Conservation (phyloP, 92 coral and sea anemone species). For the Galaxea fascicularis region DNA sequence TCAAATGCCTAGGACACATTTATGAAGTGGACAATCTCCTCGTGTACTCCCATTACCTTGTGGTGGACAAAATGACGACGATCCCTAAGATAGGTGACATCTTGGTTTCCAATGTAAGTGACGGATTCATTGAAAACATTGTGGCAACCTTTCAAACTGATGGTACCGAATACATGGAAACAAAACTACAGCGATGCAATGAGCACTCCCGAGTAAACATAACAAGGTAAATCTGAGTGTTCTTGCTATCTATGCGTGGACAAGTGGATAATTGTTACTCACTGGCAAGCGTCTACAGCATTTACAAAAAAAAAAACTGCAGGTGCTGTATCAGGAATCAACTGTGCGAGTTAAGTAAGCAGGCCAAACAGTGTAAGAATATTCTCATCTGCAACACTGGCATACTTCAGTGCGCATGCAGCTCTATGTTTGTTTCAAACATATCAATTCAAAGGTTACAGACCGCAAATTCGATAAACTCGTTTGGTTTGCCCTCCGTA, state of each 20-base stretch:
- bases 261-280: neutral
- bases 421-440: no score
- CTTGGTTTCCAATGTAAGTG: slow-evolving; percentile 32
- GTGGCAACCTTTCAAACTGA: slow-evolving; percentile 5
- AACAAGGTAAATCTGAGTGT: neutral
- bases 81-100: slow-evolving; percentile 31
- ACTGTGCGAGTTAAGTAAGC: no score
- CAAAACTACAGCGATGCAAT: slow-evolving; percentile 27
- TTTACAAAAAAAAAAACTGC: neutral
- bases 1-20: slow-evolving; percentile 54
- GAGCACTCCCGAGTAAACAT: neutral
- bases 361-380: no score
- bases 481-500: no score
- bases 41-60: slow-evolving; percentile 39
- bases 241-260: neutral
- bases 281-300: neutral
- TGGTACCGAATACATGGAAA: slow-evolving; percentile 23
- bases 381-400: no score
- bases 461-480: no score
- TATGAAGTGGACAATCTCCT: slow-evolving; percentile 19
- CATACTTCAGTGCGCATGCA: no score
- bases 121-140: slow-evolving; percentile 51
- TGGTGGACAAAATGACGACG: slow-evolving; percentile 6
- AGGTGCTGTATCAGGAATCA: neutral
- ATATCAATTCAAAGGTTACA: no score